Percentiles rank a stretch among this genome's conserved stretches.
phyloP scores from a whole-genome alignment of 2,888 invertebrate genomes.

The Willowsia nigromaculata region DNA sequence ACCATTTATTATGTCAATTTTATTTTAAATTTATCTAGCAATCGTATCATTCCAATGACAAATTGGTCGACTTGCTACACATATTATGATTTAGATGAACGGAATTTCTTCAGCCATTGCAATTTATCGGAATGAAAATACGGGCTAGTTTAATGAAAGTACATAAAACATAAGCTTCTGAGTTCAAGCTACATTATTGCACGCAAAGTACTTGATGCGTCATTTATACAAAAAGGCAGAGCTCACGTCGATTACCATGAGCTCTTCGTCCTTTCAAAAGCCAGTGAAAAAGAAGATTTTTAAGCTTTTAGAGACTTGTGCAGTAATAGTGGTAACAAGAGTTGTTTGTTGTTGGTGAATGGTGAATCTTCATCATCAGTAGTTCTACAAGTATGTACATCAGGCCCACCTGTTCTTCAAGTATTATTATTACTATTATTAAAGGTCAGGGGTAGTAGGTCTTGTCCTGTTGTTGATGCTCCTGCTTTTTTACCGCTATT shows the following conservation, averaged over 20 bases:
- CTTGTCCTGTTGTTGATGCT: slow-evolving; percentile 70
- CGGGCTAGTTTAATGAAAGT: too few relatives aligned
- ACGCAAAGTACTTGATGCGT: not conserved
- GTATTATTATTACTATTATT: slow-evolving; percentile 57
- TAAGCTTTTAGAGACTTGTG: not conserved
- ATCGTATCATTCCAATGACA: too few relatives aligned
- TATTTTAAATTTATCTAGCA: too few relatives aligned
- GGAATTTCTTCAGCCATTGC: too few relatives aligned
- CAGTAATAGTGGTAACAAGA: not conserved
- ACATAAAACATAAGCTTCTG: too few relatives aligned
- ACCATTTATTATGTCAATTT: too few relatives aligned
- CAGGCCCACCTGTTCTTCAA: slow-evolving; percentile 59
- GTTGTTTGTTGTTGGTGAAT: not conserved
- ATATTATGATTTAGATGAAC: too few relatives aligned
- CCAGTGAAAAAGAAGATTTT: not conserved
- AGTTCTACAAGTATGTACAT: slow-evolving; percentile 16
- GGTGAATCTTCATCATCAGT: not conserved
- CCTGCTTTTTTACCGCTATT: slow-evolving; percentile 71
- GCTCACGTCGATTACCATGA: not conserved
- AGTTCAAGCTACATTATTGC: too few relatives aligned
- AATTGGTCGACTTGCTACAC: too few relatives aligned
- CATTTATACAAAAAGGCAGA: not conserved
- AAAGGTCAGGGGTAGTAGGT: slow-evolving; percentile 77
- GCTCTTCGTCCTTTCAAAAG: not conserved
- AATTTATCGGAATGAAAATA: too few relatives aligned